Percentiles rank a stretch among this genome's conserved stretches.
Evolutionary conservation across 2,888 invertebrate genomes (phyloP).

Genomic region (Argyra leucocephala): DNA sequence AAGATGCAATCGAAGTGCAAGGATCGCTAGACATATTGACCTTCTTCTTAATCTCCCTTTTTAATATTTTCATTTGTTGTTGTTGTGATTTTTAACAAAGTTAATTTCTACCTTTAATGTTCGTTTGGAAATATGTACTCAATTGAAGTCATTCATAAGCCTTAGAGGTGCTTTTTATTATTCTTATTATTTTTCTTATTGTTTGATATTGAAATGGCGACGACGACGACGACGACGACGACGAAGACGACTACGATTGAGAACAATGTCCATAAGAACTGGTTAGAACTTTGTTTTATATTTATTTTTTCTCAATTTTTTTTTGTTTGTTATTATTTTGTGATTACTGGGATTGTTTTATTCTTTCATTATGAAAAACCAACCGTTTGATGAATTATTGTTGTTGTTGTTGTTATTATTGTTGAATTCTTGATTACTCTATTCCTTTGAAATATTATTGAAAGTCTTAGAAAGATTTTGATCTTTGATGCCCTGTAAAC

Average conservation of each 20-base stretch:
- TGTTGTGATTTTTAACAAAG: neutral
- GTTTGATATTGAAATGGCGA: neutral
- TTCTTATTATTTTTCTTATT: neutral
- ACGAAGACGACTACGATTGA: too few species aligned
- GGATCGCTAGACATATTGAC: slow-evolving; percentile 10
- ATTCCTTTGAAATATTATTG: neutral
- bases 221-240: too few species aligned
- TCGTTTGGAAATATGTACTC: neutral
- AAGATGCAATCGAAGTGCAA: neutral
- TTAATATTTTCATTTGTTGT: neutral
- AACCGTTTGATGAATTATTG: neutral
- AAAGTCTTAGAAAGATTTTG: neutral
- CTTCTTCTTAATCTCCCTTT: slow-evolving; percentile 9
- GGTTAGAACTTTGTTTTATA: neutral
- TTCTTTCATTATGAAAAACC: neutral
- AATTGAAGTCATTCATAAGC: too few species aligned
- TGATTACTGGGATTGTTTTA: neutral
- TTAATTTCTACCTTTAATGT: neutral
- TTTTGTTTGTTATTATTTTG: neutral
- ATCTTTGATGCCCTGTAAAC: slow-evolving; percentile 6
- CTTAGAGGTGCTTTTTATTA: neutral
- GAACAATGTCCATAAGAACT: neutral
- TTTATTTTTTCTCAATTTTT: neutral
- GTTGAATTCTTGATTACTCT: neutral
- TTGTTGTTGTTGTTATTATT: neutral